Evolutionary conservation across 2,797 vertebrate species (phyloP).

Genomic region (Acestrorhynchus altus): DNA sequence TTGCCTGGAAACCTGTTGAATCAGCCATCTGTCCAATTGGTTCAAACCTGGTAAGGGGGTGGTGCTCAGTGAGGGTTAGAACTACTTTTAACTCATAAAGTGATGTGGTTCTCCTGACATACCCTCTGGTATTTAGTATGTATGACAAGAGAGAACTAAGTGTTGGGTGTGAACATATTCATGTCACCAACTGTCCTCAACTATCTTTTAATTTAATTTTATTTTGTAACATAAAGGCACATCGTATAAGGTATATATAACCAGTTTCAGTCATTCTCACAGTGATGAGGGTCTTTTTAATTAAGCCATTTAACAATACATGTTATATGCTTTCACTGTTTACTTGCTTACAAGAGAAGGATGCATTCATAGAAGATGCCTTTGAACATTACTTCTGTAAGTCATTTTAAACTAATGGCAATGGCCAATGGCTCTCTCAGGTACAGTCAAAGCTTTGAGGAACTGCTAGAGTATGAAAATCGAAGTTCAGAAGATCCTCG

Average conservation of each 20-base stretch:
- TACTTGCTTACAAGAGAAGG: neutral
- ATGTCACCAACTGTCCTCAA: no score
- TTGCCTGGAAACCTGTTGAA: constrained; percentile 84
- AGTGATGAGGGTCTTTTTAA: no score
- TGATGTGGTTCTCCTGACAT: no score
- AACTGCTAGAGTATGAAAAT: constrained; percentile 84
- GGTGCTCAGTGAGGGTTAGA: constrained; percentile 1
- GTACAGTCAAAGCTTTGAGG: constrained; percentile 90
- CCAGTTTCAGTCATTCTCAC: no score
- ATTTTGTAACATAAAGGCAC: no score
- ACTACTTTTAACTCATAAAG: no score
- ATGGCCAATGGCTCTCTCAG: constrained; percentile 66
- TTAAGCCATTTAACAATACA: no score
- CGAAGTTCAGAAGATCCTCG: constrained; percentile 82
- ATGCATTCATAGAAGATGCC: neutral
- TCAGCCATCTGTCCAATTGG: constrained; percentile 83
- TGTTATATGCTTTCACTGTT: no score
- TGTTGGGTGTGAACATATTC: neutral
- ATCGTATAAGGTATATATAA: no score
- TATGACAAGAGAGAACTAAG: neutral
- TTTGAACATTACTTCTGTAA: neutral
- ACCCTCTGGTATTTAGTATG: neutral
- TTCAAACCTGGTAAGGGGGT: constrained; percentile 84
- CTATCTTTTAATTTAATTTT: no score
- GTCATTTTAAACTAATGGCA: neutral